Evolutionary conservation across 2,888 invertebrate genomes (phyloP), one percentile per base, ranked within the genome.

Genomic region (Pseudanteris insignis): DNA sequence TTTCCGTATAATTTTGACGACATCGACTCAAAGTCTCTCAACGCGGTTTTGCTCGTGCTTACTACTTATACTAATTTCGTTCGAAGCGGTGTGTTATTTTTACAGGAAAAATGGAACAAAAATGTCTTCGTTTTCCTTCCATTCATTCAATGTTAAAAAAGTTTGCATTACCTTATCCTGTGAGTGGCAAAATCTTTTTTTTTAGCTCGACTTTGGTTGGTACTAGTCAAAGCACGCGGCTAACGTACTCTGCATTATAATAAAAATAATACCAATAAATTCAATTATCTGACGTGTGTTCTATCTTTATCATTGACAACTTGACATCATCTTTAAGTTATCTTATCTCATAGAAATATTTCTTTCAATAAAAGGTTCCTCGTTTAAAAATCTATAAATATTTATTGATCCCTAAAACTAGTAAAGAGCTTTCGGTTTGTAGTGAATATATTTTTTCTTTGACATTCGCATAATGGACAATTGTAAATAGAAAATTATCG

Each of bases 161-260:
- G 29, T 41, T 30, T 1, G 2, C 4, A 9, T 30, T 13, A 21
- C 24, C 21, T 24, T 14, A 13, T 14, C 34, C 26, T 13, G 13
- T 7, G 21, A 43, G 32, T 6, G n/a, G n/a, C n/a, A 32, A 32
- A 32, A 32, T 24, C 32, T 21, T 18, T 43, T 44, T 25, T 26
- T 21, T 5, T 11, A 9, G 1, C 25, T 26, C n/a, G n/a, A 9
- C 13, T 32, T 50, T 32, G 26, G 37, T 36, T 18, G 48, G 41
- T 41, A 26, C 14, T 14, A 21, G 33, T 37, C 25, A 26, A 15
- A 37, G 38, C 13, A 3, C 34, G 51, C 36, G 51, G 36, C 36
- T 15, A 15, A 15, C 54, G 21, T 44, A 41, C 12, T 30, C 48
- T 43, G 54, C 40, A 60, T 60, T 54, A 48, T 46, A 54, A 60